Evolutionary conservation across 2,113 vertebrate species (phyloP), one percentile per base, ranked within the genome.

Genomic region (Lagopus leucura): DNA sequence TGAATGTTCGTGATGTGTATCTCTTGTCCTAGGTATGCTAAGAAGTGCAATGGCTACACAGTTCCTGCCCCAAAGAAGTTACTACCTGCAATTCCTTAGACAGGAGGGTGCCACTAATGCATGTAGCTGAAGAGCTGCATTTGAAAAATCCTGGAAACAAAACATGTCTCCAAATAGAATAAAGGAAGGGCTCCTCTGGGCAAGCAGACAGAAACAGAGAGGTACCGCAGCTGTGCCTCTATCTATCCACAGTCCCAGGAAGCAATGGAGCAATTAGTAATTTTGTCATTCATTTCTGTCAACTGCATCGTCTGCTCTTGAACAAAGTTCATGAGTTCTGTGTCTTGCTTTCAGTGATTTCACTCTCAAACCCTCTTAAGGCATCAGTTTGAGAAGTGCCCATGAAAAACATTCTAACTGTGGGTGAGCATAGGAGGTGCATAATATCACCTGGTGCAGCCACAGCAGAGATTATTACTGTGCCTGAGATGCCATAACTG

Each of bases 401-500:
- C 28, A 19, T 55, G 28, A 55, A 55, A 18, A 55, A 32, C 30
- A 32, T 10, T 32, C 28, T 32, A 55, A 32, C 27, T 32, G 8
- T 10, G 54, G 10, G 28, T 11, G 16, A 55, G 10, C 9, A 17
- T 38, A 18, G 1, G 18, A 61, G 11, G 22, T 24, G 13, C 8
- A 18, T 2, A 22, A 6, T 3, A 2, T 38, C 52, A 1, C 15
- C 6, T 1, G 5, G 14, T 0, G 24, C 0, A 47, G 86, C 43
- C 10, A 1, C 67, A n/a, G 27, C n/a, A 5, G 42, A 24, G 42
- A 13, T 21, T 32, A 10, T 6, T 5, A 38, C 54, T n/a, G 32
- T 1, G 47, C 28, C 52, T 8, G 52, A 4, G 25, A 42, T 0
- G 20, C 65, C 4, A 63, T 19, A 30, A 30, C 8, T 8, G 25